These are phyloP conservation scores for Oxycera nigricornis DNA, from an alignment of 2,888 invertebrate genomes.

Conservation along the genomic window DNA sequence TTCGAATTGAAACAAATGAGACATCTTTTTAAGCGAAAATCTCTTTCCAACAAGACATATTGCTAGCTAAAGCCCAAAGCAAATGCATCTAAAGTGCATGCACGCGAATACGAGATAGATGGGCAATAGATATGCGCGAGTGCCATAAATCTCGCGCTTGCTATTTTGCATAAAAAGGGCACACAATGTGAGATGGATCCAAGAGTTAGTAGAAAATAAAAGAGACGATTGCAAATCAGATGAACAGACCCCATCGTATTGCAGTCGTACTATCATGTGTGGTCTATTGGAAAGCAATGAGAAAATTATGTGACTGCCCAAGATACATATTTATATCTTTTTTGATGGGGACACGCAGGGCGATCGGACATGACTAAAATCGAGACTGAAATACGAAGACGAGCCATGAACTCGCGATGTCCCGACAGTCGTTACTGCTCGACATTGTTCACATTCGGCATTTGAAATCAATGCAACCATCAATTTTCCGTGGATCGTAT, in stretches of 20 bases:
- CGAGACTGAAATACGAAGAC: slow-evolving; percentile 22
- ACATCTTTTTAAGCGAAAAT: slow-evolving; percentile 32
- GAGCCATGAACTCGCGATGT: neutral
- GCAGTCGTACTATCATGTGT: slow-evolving; percentile 12
- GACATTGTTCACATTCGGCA: slow-evolving; percentile 17
- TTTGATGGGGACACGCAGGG: slow-evolving; percentile 17
- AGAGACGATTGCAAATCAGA: neutral
- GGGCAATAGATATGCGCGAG: neutral
- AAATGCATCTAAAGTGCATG: neutral
- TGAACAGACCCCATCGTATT: neutral
- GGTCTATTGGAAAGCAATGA: slow-evolving; percentile 38
- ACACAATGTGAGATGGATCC: slow-evolving; percentile 15
- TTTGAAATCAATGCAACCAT: neutral
- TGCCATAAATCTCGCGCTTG: slow-evolving; percentile 25
- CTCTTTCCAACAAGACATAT: neutral
- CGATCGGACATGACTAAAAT: slow-evolving; percentile 19
- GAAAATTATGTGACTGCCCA: slow-evolving; percentile 38
- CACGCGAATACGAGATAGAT: neutral
- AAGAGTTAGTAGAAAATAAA: neutral
- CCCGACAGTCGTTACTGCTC: neutral
- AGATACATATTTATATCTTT: slow-evolving; percentile 29
- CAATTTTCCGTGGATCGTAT: neutral
- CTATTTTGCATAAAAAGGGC: slow-evolving; percentile 21
- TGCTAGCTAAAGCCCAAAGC: neutral
- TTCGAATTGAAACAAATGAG: slow-evolving; percentile 39